These are phyloP conservation scores for Asarcornis scutulata DNA, from an alignment of 2,113 vertebrate species.

Conservation along the genomic window DNA sequence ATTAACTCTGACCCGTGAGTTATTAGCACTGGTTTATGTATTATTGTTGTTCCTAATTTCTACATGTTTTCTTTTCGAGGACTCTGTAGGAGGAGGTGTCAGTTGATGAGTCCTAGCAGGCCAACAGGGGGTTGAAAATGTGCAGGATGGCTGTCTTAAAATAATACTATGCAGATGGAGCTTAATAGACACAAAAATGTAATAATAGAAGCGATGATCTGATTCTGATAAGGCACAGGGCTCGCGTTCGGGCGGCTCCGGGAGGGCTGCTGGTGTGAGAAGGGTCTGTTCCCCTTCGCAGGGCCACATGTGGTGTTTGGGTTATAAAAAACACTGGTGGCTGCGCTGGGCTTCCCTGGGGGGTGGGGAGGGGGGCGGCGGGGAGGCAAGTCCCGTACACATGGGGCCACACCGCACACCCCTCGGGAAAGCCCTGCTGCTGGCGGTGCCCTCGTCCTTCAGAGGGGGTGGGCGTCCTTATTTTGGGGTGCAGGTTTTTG, in stretches of 20 bases:
- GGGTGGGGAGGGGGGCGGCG: neutral
- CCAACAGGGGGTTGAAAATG: neutral
- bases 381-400: neutral
- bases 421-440: neutral
- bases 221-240: slow-evolving; percentile 6
- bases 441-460: accelerated
- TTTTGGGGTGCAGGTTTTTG: neutral
- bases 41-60: slow-evolving; percentile 54
- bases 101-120: slow-evolving; percentile 12
- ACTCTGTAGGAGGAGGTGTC: slow-evolving; percentile 22
- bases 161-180: slow-evolving; percentile 22
- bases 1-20: slow-evolving; percentile 34
- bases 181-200: slow-evolving; percentile 4
- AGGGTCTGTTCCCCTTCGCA: neutral
- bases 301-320: accelerated
- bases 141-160: neutral
- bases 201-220: slow-evolving; percentile 21
- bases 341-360: accelerated
- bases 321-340: accelerated
- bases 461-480: accelerated
- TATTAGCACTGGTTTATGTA: slow-evolving; percentile 34
- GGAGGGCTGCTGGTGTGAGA: neutral
- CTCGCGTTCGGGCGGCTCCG: neutral
- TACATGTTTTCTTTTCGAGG: slow-evolving; percentile 26
- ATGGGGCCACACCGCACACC: accelerated